Evolutionary conservation across 2,888 invertebrate genomes (phyloP).

Genomic region (Busseola fusca): DNA sequence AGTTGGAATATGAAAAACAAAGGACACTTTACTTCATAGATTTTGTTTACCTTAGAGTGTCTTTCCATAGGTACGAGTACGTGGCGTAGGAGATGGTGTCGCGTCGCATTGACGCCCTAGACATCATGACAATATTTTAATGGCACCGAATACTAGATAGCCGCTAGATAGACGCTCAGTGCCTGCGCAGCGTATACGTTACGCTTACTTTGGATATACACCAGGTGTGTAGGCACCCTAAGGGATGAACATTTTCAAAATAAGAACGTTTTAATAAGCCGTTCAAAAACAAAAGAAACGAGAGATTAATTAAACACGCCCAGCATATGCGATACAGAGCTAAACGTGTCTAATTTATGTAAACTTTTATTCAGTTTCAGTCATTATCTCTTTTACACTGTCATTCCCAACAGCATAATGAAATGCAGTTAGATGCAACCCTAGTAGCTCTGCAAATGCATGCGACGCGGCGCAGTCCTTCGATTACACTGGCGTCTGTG

Average conservation of each 20-base stretch:
- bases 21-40: background rate
- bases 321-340: background rate
- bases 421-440: conserved; percentile 35
- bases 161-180: no score
- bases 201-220: background rate
- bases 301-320: background rate
- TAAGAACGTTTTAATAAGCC: background rate
- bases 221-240: background rate
- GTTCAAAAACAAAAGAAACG: background rate
- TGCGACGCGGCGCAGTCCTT: conserved; percentile 72
- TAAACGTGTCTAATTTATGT: background rate
- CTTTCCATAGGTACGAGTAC: background rate
- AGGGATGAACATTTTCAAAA: background rate
- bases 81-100: no score
- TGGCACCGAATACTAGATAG: background rate
- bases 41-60: background rate
- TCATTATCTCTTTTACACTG: background rate
- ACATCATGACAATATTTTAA: background rate
- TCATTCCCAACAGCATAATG: background rate
- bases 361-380: background rate
- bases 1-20: background rate
- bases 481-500: conserved; percentile 68
- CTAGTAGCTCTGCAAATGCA: conserved; percentile 66
- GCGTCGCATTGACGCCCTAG: background rate
- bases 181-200: background rate